A percentile compares a stretch with the other conserved stretches of the same genome.
phyloP scores from a whole-genome alignment of 2,113 vertebrate species.

The Miniopterus natalensis region DNA sequence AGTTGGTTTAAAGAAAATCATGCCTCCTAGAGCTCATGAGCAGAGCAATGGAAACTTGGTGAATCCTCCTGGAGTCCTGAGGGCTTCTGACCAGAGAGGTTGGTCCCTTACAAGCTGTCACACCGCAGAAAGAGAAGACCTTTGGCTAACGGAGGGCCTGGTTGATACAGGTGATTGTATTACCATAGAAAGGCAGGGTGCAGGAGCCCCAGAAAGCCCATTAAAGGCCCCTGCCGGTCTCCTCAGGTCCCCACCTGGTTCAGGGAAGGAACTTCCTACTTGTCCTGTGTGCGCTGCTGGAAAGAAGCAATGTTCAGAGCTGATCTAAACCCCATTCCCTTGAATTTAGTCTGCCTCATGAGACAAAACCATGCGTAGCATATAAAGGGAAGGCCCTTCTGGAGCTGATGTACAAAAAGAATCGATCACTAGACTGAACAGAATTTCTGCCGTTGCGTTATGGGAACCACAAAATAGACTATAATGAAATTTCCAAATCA shows the following conservation, averaged over 20 bases:
- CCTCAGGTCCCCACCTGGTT: not conserved
- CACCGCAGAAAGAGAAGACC: not conserved
- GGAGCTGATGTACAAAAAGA: not conserved
- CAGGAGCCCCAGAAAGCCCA: not conserved
- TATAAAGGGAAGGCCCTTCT: not conserved
- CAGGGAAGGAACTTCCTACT: not conserved
- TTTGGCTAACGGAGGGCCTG: not conserved
- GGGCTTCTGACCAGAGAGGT: not conserved
- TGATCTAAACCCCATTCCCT: not conserved
- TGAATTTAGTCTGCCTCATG: not conserved
- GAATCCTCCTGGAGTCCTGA: not conserved
- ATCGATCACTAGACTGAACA: not conserved
- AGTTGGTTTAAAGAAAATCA: not conserved
- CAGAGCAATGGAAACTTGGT: not conserved
- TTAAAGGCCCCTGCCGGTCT: not conserved
- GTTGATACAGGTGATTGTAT: not conserved
- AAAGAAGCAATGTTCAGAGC: not conserved
- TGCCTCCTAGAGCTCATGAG: not conserved
- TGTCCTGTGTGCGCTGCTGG: not conserved
- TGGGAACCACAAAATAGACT: not conserved
- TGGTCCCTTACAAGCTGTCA: not conserved
- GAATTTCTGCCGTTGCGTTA: not conserved
- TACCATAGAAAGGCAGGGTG: not conserved
- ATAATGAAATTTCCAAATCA: not conserved
- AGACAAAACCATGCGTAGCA: rapidly evolving